Conservation (phyloP, 2,113 vertebrate species). For the Abramis brama region DNA sequence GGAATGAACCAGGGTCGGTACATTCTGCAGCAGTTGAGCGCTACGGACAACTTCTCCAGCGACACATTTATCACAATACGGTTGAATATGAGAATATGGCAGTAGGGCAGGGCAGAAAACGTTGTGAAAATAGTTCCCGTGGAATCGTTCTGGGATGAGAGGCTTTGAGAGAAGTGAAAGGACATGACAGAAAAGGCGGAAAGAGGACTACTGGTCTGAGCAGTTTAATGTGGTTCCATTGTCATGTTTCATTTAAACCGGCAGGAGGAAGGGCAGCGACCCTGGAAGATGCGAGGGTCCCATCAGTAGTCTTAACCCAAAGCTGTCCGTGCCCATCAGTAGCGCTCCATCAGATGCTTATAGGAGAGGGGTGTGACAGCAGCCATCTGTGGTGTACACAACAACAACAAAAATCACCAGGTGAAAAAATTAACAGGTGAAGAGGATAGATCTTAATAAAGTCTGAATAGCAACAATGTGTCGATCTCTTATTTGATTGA, state of each 20-base stretch:
- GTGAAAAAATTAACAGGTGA: constrained; percentile 10
- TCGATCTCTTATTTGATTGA: background rate
- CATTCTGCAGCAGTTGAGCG: background rate
- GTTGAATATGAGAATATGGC: constrained; percentile 47
- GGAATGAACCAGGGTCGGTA: background rate
- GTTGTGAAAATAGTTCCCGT: constrained; percentile 25
- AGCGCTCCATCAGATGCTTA: constrained; percentile 70
- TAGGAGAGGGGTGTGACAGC: constrained; percentile 74
- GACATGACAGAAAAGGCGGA: constrained; percentile 44
- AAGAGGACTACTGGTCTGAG: background rate
- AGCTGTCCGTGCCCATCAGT: constrained; percentile 54
- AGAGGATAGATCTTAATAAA: background rate
- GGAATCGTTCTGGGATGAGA: constrained; percentile 61
- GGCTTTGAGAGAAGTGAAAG: background rate
- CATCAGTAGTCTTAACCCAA: constrained; percentile 45
- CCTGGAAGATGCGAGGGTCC: constrained; percentile 5
- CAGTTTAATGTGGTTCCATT: constrained; percentile 43
- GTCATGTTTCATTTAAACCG: constrained; percentile 47
- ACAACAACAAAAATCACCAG: constrained; percentile 25
- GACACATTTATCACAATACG: constrained; percentile 58
- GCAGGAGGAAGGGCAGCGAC: constrained; percentile 46
- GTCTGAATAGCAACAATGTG: background rate
- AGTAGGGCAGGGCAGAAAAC: constrained; percentile 24
- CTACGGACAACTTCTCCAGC: constrained; percentile 63
- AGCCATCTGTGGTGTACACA: constrained; percentile 62